These are phyloP conservation scores for Vanacampus margaritifer DNA, from an alignment of 2,113 vertebrate genomes.

Conservation along the genomic window DNA sequence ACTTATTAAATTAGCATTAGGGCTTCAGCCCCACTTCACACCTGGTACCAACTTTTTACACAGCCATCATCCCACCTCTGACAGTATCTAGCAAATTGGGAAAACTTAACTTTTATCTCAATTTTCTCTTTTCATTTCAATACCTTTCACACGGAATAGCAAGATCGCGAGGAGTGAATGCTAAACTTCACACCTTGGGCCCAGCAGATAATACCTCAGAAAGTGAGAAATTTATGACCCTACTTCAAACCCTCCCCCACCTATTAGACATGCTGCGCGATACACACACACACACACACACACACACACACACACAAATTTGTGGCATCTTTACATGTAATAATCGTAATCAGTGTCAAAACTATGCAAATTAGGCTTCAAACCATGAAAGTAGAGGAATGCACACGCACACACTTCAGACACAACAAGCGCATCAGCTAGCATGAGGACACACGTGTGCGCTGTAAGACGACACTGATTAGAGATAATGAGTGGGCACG, in stretches of 20 bases:
- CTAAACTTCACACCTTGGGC: no score
- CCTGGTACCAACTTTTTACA: neutral
- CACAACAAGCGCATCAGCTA: conserved; percentile 13
- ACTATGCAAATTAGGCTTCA: no score
- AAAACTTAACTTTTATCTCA: no score
- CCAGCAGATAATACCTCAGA: neutral
- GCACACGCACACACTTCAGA: neutral
- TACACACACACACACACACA: neutral
- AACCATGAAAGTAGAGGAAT: no score
- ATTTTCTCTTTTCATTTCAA: no score
- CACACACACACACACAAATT: neutral
- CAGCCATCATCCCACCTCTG: neutral
- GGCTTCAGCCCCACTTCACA: neutral
- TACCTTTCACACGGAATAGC: no score
- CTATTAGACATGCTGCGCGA: neutral
- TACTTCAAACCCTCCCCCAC: neutral
- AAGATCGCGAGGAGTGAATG: no score
- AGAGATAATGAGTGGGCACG: conserved; percentile 59
- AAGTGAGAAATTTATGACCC: neutral
- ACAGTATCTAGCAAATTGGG: no score
- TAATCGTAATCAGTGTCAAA: no score
- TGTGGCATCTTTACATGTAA: neutral
- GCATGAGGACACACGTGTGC: conserved; percentile 32
- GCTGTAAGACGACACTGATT: conserved; percentile 47
- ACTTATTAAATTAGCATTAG: no score